A percentile compares a stretch with the other conserved stretches of the same genome.
These are phyloP conservation scores for Chalcosyrphus nemorum DNA, from an alignment of 2,888 invertebrate species.

Conservation along the genomic window DNA sequence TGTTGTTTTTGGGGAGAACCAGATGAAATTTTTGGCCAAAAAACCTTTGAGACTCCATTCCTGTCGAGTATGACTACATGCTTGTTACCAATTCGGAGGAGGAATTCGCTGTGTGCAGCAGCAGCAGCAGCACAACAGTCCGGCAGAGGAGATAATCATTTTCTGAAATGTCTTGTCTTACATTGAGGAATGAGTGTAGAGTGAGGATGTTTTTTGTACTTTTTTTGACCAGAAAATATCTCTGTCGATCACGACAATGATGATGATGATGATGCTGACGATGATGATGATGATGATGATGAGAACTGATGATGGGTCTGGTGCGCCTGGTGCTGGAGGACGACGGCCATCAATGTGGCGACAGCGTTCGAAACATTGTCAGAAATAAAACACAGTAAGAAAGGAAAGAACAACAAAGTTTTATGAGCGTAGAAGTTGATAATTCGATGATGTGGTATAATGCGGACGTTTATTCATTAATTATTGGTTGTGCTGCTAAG, in stretches of 20 bases:
- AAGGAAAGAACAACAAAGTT: conserved; percentile 23
- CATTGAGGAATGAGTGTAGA: conserved; percentile 73
- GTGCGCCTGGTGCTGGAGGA: conserved; percentile 34
- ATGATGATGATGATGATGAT: conserved; percentile 64
- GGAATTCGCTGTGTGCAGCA: conserved; percentile 60
- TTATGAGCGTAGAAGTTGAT: conserved; percentile 69
- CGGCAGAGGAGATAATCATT: conserved; percentile 64
- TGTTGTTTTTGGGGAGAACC: too few relatives aligned
- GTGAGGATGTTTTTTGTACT: conserved; percentile 40
- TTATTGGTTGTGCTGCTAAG: conserved; percentile 67
- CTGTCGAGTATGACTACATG: conserved; percentile 60
- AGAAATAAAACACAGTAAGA: conserved; percentile 25
- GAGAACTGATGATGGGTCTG: conserved; percentile 70
- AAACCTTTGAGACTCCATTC: conserved; percentile 46
- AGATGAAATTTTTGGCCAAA: conserved; percentile 42
- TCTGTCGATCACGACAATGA: conserved; percentile 73
- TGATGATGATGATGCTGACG: conserved; percentile 61
- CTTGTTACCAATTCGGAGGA: conserved; percentile 67
- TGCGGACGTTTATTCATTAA: conserved; percentile 73
- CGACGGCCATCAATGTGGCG: conserved; percentile 71
- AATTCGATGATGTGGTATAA: conserved; percentile 73
- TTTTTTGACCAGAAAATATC: conserved; percentile 60
- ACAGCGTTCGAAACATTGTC: conserved; percentile 69
- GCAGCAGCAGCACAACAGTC: conserved; percentile 19
- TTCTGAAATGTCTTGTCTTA: conserved; percentile 73